Conservation (phyloP, 2,113 vertebrate genomes). For the Erythrocercus mccallii region DNA sequence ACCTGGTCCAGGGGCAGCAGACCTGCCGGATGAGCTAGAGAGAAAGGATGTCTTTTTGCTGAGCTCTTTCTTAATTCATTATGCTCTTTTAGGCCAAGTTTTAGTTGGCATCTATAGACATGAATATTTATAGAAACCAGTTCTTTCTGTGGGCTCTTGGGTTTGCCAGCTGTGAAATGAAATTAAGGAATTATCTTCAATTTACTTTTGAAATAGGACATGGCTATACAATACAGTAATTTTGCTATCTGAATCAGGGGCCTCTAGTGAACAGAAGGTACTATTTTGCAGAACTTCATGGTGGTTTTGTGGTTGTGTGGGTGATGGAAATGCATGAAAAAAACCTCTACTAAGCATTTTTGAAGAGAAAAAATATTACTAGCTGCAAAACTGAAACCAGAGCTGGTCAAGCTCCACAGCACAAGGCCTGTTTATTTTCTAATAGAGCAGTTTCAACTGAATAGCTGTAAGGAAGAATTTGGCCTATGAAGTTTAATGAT, state of each 20-base stretch:
- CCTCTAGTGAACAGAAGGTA: constrained; percentile 2
- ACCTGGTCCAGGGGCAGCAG: background rate
- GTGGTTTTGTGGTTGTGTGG: constrained; percentile 40
- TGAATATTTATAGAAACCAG: constrained; percentile 28
- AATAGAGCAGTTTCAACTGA: background rate
- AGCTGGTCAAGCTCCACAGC: constrained; percentile 1
- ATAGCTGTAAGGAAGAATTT: constrained; percentile 21
- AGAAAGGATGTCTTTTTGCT: background rate
- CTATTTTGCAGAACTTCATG: background rate
- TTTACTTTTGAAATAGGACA: background rate
- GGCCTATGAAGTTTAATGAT: constrained; percentile 8
- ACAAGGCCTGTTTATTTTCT: constrained; percentile 30
- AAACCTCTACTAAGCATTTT: background rate
- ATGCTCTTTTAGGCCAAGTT: background rate
- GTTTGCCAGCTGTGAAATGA: constrained; percentile 28
- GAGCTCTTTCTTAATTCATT: background rate
- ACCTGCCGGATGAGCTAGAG: background rate
- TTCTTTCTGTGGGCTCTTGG: background rate
- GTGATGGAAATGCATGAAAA: background rate
- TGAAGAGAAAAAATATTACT: background rate
- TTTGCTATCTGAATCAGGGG: background rate
- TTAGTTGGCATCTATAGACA: background rate
- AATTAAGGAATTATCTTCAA: background rate
- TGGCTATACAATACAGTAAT: background rate
- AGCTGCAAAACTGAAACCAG: background rate